phyloP scores from a whole-genome alignment of 2,888 invertebrate genomes.

The Drosophila putrida region DNA sequence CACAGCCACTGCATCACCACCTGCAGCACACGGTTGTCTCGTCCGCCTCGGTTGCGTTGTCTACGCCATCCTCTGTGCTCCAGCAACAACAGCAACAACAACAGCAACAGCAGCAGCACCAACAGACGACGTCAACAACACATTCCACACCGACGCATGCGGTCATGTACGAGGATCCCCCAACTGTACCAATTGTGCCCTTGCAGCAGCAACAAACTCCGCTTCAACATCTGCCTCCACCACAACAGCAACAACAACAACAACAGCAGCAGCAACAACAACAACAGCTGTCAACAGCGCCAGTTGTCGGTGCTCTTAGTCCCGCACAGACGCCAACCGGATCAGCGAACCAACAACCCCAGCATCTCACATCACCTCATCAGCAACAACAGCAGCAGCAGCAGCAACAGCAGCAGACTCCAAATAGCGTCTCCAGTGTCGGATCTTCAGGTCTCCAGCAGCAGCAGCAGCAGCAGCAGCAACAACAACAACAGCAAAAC shows the following conservation, averaged over 20 bases:
- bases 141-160: conserved; percentile 86
- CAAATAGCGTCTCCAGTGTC: conserved; percentile 83
- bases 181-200: conserved; percentile 83
- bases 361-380: conserved; percentile 81
- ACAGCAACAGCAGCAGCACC: conserved; percentile 68
- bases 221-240: conserved; percentile 71
- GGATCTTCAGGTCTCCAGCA: conserved; percentile 78
- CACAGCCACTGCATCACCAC: conserved; percentile 84
- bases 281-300: conserved; percentile 80
- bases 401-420: conserved; percentile 78
- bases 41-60: conserved; percentile 66
- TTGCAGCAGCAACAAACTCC: conserved; percentile 73
- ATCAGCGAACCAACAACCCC: conserved; percentile 74
- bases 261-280: conserved; percentile 70
- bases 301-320: conserved; percentile 82
- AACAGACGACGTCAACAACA: conserved; percentile 86
- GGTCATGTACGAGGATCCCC: conserved; percentile 87
- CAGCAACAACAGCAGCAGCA: conserved; percentile 71
- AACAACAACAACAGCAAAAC: conserved; percentile 80
- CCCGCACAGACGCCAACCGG: conserved; percentile 82
- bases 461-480: conserved; percentile 74
- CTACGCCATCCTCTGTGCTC: conserved; percentile 69
- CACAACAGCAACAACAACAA: conserved; percentile 67
- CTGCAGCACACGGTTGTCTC: conserved; percentile 68
- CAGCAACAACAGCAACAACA: conserved; percentile 68